Conservation (phyloP, 2,888 invertebrate genomes). For the Lutraria lutraria region DNA sequence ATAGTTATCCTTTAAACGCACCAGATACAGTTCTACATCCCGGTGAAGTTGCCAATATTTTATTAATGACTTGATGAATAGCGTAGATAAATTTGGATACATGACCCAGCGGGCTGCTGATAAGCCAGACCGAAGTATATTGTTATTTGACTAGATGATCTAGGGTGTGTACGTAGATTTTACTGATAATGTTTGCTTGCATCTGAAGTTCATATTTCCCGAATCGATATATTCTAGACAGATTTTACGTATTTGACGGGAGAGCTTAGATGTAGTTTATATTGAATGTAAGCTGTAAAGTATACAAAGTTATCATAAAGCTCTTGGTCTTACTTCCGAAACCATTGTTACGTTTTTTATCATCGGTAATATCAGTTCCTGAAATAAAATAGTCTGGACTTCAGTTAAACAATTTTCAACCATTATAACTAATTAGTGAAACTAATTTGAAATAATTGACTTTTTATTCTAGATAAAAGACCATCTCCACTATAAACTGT, state of each 20-base stretch:
- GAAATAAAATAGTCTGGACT: neutral
- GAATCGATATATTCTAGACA: slow-evolving; percentile 9
- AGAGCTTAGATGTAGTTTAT: neutral
- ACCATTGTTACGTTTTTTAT: neutral
- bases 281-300: neutral
- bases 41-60: slow-evolving; percentile 40
- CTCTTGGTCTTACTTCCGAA: neutral
- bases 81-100: slow-evolving; percentile 32
- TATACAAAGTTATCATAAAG: neutral
- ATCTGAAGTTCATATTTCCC: slow-evolving; percentile 34
- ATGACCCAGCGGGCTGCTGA: slow-evolving; percentile 36
- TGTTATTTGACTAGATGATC: slow-evolving; percentile 46
- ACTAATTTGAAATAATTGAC: neutral
- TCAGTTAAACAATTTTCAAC: neutral
- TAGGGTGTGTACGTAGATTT: slow-evolving; percentile 36
- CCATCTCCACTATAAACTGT: no score
- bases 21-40: neutral
- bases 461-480: no score
- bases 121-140: slow-evolving; percentile 45
- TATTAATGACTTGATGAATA: slow-evolving; percentile 39
- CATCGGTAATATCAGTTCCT: neutral
- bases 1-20: slow-evolving; percentile 30
- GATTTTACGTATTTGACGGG: neutral
- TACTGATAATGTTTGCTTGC: slow-evolving; percentile 23
- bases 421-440: neutral